Evolutionary conservation across 2,888 invertebrate species (phyloP).

Genomic region (Hedya salicella): DNA sequence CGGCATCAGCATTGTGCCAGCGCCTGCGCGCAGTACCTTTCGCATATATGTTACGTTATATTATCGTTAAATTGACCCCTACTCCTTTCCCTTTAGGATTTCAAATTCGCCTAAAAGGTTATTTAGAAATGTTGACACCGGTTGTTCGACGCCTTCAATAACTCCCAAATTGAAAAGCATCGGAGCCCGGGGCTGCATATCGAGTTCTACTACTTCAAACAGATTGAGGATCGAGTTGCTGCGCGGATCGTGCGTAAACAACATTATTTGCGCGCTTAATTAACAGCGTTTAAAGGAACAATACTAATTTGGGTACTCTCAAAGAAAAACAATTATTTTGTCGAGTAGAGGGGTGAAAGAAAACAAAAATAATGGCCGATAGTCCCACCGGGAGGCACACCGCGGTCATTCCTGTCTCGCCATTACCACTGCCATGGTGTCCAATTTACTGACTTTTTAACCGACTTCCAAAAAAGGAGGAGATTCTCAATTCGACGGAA

Average conservation of each 20-base stretch:
- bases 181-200: conserved; percentile 12
- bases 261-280: conserved; percentile 28
- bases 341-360: neutral
- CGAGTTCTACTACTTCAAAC: conserved; percentile 14
- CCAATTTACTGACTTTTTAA: too few species aligned
- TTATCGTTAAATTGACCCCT: neutral
- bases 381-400: neutral
- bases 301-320: conserved; percentile 5
- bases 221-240: conserved; percentile 21
- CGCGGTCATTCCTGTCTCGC: too few species aligned
- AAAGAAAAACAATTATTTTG: conserved; percentile 32
- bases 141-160: conserved; percentile 14
- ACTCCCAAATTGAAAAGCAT: conserved; percentile 17
- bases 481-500: too few species aligned
- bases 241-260: conserved; percentile 5
- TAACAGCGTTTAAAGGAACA: conserved; percentile 32
- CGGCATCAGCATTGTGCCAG: too few species aligned
- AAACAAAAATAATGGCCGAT: conserved; percentile 27
- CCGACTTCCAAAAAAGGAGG: too few species aligned
- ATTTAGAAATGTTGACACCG: conserved; percentile 27
- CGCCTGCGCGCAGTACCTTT: too few species aligned
- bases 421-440: too few species aligned
- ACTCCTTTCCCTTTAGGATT: neutral
- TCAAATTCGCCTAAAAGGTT: conserved; percentile 16
- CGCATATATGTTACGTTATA: neutral